Evolutionary conservation across 1,140 invertebrate genomes (phyloP), one percentile per base, ranked within the genome.

Genomic region (Hydropsyche tenuis): DNA sequence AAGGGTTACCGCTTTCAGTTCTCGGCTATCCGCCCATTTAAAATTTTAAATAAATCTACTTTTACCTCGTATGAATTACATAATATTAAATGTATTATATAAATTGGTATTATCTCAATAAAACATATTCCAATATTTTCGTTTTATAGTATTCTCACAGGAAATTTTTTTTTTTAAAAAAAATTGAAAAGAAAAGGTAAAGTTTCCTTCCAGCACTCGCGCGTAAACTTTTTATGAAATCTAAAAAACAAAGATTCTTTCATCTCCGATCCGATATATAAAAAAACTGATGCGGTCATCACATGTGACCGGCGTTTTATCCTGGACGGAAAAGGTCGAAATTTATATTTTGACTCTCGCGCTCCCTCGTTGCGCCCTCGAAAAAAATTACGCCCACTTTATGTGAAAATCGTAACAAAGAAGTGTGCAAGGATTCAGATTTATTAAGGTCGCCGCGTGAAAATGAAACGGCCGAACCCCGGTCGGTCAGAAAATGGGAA

Each of bases 321-420:
- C 9, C 30, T 9, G 30, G 9, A 20, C n/a, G 46, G 37, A 70
- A 72, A 72, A 48, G 74, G 69, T 72, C 20, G 45, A 65, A 72
- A 75, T 66, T 66, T 75, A 75, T 75, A 56, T 68, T 63, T 63
- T 63, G 16, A 53, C 20, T 18, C 45, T 46, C 16, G 14, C 14
- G 18, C 20, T 18, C 48, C 48, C 20, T 53, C 20, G n/a, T 45
- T 68, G 22, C 37, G 69, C n/a, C 48, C 16, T 20, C 73, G 51
- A 69, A 75, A 75, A 75, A 75, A 75, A 75, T 46, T 43, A 75
- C 73, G 51, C 56, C 16, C 63, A 1, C 51, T 75, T 75, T 75
- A 69, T 72, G 30, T 45, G 65, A 56, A 48, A 46, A 42, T 46
- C 68, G 45, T 72, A 69, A 75, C 74, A 75, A 75, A 75, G 70